Base-by-base conservation (phyloP, 2,888 invertebrate genomes). In the Perizoma affinitatum region DNA sequence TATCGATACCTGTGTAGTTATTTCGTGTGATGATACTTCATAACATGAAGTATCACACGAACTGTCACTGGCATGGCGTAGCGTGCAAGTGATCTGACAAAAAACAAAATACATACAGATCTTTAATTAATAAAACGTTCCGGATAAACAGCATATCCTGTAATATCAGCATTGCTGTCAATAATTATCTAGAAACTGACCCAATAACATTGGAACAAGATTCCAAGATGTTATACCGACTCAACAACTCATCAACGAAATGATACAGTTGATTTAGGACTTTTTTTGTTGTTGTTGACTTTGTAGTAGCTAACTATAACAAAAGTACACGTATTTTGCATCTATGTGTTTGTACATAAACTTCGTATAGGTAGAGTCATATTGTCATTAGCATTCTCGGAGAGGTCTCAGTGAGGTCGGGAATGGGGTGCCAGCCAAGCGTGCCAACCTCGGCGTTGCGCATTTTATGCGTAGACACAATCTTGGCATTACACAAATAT, bases 381-480 rank as follows among this genome's bases (percentile, higher is more conserved):
- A 61, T 65, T 65, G 58, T 67, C 66, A 65, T 67, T 69, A 67
- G 65, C 67, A 65, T 66, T 65, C 61, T 61, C 58, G 45, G 58
- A 60, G 64, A 64, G 62, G 64, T 61, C 55, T 65, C 59, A 43
- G 56, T 58, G 62, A 65, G 64, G 66, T 61, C 55, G 61, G 63
- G 62, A 65, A 67, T 53, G 59, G 64, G 62, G 62, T 64, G 67
- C 7, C 38, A 38, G 38, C 58, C 54, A 66, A 61, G 59, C 55
- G 53, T 58, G 56, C 58, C 57, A 63, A 49, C 56, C 54, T 60
- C 49, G 22, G 47, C 47, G 54, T 59, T 52, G 46, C 60, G 51
- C 58, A 60, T 57, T 59, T 63, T 66, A 69, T 67, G 64, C 67
- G 66, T 66, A 67, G 61, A 64, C 69, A 69, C 62, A 69, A 60